Conservation (phyloP, 2,113 vertebrate genomes). For the Larimichthys polyactis region DNA sequence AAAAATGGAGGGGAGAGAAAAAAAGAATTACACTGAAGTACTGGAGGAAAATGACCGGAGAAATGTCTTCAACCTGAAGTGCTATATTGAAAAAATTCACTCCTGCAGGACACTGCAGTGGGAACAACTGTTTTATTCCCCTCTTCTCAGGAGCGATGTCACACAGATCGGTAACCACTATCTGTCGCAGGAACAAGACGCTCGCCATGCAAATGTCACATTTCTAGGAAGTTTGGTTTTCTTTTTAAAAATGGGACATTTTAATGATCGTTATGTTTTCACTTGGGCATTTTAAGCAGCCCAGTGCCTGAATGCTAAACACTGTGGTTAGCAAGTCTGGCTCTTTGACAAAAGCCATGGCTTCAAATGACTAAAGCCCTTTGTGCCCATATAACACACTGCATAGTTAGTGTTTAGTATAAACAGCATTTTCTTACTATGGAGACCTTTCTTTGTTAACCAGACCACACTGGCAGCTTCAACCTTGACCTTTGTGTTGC, state of each 20-base stretch:
- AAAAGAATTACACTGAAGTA: constrained; percentile 88
- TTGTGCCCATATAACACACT: constrained; percentile 44
- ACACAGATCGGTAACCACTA: constrained; percentile 19
- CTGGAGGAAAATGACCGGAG: constrained; percentile 87
- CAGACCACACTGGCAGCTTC: constrained; percentile 76
- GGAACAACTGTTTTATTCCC: constrained; percentile 63
- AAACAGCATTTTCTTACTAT: constrained; percentile 65
- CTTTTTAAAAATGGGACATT: background rate
- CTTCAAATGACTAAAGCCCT: constrained; percentile 66
- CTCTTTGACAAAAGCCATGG: constrained; percentile 31
- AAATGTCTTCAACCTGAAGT: constrained; percentile 88
- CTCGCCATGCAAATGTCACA: constrained; percentile 34
- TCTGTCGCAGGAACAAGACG: constrained; percentile 24
- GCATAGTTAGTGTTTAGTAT: constrained; percentile 55
- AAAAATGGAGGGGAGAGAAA: constrained; percentile 82
- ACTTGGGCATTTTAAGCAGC: constrained; percentile 1
- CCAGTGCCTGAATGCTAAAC: constrained; percentile 15
- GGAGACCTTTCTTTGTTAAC: constrained; percentile 75
- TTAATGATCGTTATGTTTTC: constrained; percentile 5
- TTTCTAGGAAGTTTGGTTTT: background rate
- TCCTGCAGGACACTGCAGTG: constrained; percentile 72
- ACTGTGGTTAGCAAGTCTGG: constrained; percentile 8
- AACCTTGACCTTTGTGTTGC: constrained; percentile 83
- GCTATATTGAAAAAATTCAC: constrained; percentile 80
- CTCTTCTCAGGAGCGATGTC: constrained; percentile 21